Conservation (phyloP, 2,113 vertebrate genomes). For the Notiomystis cincta region DNA sequence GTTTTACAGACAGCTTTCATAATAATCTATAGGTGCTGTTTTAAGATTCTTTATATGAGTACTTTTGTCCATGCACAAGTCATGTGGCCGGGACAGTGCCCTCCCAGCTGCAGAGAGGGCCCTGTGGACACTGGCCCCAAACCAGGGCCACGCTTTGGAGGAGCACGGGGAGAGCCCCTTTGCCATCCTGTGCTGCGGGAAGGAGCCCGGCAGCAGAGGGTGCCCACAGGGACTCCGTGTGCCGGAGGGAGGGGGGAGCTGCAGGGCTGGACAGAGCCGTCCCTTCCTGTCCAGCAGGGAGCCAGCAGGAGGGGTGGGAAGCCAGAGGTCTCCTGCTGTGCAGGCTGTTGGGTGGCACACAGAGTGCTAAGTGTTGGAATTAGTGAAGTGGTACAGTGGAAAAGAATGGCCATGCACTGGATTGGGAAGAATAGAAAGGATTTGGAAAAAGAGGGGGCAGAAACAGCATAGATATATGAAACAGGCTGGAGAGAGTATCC, state of each 20-base stretch:
- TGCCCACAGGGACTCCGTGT: accelerated
- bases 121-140: neutral
- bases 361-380: neutral
- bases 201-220: neutral
- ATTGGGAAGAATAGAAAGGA: neutral
- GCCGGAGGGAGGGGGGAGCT: accelerated
- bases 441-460: neutral
- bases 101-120: neutral
- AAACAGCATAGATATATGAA: neutral
- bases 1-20: neutral
- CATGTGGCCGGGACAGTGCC: neutral
- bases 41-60: neutral
- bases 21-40: neutral
- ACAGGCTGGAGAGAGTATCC: neutral
- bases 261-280: neutral
- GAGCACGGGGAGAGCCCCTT: accelerated
- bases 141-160: accelerated
- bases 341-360: neutral
- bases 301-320: accelerated
- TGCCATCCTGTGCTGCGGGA: neutral
- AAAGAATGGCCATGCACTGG: neutral
- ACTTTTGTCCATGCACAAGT: neutral
- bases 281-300: neutral
- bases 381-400: neutral
- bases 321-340: neutral